Percentiles rank a stretch among this genome's conserved stretches.
Evolutionary conservation across 2,888 invertebrate genomes (phyloP).

Genomic region (Tetragonisca angustula): DNA sequence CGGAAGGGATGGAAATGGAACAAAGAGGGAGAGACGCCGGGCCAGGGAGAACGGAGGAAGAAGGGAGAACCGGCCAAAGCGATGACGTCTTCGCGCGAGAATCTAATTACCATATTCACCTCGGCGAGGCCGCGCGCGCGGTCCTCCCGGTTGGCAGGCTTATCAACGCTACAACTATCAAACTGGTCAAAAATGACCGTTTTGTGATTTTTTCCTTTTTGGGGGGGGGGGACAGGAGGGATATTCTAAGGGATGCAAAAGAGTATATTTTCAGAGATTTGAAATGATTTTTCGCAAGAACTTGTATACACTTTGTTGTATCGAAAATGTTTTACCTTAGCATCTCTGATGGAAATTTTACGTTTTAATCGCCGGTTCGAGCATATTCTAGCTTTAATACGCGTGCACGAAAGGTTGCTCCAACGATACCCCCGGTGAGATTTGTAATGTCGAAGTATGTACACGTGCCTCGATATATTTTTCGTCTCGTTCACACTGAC

Average conservation of each 20-base stretch:
- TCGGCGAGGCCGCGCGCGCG: conserved; percentile 42
- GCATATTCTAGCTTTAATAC: not conserved
- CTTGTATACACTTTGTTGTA: too few species aligned
- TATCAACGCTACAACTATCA: conserved; percentile 30
- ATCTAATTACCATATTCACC: conserved; percentile 75
- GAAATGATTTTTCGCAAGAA: too few species aligned
- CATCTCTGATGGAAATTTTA: too few species aligned
- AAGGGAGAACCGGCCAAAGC: conserved; percentile 57
- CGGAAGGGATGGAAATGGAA: conserved; percentile 31
- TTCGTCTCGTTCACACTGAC: not conserved
- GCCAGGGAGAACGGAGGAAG: conserved; percentile 15
- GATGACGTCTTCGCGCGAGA: conserved; percentile 70
- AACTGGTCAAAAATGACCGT: too few species aligned
- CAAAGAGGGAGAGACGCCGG: conserved; percentile 26
- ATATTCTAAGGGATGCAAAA: too few species aligned
- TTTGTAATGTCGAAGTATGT: not conserved
- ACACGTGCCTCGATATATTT: conserved; percentile 5
- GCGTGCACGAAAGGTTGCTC: not conserved
- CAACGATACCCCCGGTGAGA: not conserved
- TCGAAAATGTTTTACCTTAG: too few species aligned
- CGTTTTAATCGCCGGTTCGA: too few species aligned
- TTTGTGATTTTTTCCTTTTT: too few species aligned
- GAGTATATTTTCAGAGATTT: too few species aligned
- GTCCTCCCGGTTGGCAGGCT: conserved; percentile 22
- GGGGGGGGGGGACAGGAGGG: too few species aligned